These are phyloP conservation scores for Epizoanthus stellaris DNA, from an alignment of 92 coral and sea anemone species.

Conservation along the genomic window DNA sequence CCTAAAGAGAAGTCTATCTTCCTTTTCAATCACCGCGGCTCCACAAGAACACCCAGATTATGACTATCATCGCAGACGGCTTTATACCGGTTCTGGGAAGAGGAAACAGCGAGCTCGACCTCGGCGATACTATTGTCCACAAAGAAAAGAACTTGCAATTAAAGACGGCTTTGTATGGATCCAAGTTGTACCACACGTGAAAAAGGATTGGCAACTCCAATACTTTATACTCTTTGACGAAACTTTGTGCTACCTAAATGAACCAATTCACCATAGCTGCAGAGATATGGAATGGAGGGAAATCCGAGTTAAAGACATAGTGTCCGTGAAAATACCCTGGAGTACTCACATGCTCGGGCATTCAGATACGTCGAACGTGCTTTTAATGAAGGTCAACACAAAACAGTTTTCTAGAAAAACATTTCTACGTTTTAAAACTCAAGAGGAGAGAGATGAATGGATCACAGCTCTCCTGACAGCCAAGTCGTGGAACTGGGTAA, in stretches of 20 bases:
- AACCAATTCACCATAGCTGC: conserved; percentile 17
- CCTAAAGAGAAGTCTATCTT: neutral
- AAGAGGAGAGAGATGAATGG: conserved; percentile 39
- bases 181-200: conserved; percentile 22
- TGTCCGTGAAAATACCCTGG: conserved; percentile 34
- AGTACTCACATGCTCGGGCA: neutral
- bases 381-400: conserved; percentile 13
- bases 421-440: conserved; percentile 29
- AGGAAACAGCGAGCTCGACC: conserved; percentile 16
- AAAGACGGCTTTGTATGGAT: conserved; percentile 45
- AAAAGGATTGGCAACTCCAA: conserved; percentile 29
- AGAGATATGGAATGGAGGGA: conserved; percentile 42
- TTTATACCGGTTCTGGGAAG: conserved; percentile 25
- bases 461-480: conserved; percentile 39
- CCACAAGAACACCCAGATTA: neutral
- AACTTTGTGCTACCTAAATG: conserved; percentile 33
- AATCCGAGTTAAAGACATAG: conserved; percentile 4
- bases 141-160: conserved; percentile 22
- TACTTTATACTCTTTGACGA: conserved; percentile 27
- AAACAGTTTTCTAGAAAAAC: conserved; percentile 23
- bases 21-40: neutral
- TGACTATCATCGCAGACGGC: neutral
- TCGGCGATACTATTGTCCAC: conserved; percentile 25
- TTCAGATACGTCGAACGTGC: conserved; percentile 22
- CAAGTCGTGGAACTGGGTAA: conserved; percentile 26